Conservation (phyloP, 2,113 vertebrate species). For the Amphilophus citrinellus region DNA sequence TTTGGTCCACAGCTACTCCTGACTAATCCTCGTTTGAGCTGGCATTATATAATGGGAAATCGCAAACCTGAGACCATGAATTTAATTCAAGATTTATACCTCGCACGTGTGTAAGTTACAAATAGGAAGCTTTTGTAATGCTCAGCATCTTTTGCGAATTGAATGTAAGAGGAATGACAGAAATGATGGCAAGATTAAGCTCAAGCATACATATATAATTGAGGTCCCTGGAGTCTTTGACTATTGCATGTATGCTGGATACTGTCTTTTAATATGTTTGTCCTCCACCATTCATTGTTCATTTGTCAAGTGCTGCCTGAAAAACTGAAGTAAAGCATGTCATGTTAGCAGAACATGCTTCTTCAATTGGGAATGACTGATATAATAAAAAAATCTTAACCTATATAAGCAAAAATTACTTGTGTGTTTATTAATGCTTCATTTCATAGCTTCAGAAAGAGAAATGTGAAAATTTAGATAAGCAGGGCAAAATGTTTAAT, state of each 20-base stretch:
- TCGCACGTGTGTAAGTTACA: neutral
- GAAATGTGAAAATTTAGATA: neutral
- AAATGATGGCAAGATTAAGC: neutral
- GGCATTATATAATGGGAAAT: neutral
- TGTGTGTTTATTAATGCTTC: neutral
- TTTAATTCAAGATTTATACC: constrained; percentile 8
- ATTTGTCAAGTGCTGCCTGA: neutral
- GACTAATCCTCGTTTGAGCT: neutral
- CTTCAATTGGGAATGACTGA: neutral
- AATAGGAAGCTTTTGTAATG: constrained; percentile 8
- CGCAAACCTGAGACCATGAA: neutral
- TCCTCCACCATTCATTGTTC: neutral
- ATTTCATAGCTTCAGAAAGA: neutral
- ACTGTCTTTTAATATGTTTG: neutral
- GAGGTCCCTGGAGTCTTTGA: neutral
- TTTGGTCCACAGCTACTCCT: neutral
- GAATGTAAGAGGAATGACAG: neutral
- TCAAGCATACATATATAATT: neutral
- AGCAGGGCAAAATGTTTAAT: neutral
- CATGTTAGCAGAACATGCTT: neutral
- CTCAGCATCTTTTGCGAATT: constrained; percentile 5
- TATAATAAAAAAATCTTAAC: neutral
- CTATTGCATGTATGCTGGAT: neutral
- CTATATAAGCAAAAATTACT: neutral
- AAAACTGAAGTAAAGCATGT: neutral